These are phyloP conservation scores for Pogonocherus hispidulus DNA, from an alignment of 2,888 invertebrate species.

Conservation along the genomic window DNA sequence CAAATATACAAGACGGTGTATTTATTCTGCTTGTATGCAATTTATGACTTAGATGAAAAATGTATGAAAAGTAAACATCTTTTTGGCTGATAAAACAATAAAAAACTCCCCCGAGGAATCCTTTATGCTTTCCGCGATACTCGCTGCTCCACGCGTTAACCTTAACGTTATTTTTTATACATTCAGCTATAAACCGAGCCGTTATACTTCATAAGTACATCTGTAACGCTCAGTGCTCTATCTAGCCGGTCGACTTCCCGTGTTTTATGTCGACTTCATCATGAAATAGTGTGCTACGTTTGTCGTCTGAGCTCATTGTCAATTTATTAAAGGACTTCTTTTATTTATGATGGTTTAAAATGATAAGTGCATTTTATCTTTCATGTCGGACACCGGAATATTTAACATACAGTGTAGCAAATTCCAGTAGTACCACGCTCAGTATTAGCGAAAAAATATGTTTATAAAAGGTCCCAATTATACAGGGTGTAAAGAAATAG, in stretches of 20 bases:
- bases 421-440: no score
- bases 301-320: background rate
- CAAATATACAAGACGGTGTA: slow-evolving; percentile 32
- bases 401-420: no score
- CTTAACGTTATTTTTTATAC: slow-evolving; percentile 39
- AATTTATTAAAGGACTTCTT: background rate
- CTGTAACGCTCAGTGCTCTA: slow-evolving; percentile 37
- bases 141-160: slow-evolving; percentile 37
- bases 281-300: background rate
- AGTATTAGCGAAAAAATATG: no score
- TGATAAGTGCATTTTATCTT: background rate
- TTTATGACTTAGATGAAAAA: slow-evolving; percentile 49
- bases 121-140: slow-evolving; percentile 46
- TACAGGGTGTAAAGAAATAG: no score
- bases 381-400: no score
- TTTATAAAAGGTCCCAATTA: no score
- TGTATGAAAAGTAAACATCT: slow-evolving; percentile 54
- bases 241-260: slow-evolving; percentile 6
- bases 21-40: slow-evolving; percentile 40
- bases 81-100: slow-evolving; percentile 53
- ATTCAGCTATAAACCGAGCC: slow-evolving; percentile 34
- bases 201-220: slow-evolving; percentile 29
- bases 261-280: background rate
- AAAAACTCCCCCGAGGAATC: slow-evolving; percentile 46
- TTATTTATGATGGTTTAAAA: background rate